phyloP scores from a whole-genome alignment of 1,140 invertebrate species.

The Drosophila elegans region DNA sequence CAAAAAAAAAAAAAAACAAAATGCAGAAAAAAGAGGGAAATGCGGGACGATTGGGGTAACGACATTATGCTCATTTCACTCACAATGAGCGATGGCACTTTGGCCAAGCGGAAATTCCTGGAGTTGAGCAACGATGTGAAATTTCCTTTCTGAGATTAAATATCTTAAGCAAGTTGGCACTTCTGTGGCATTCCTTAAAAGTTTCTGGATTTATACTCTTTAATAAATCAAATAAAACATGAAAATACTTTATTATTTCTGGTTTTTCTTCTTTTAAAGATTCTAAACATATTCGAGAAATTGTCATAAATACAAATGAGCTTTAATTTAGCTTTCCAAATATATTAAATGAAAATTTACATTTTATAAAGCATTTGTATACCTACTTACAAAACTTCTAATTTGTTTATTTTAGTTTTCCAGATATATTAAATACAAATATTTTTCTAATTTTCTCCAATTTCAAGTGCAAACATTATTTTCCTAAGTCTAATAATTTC shows the following conservation, averaged over 20 bases:
- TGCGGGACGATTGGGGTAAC: conserved; percentile 20
- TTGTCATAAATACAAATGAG: no score
- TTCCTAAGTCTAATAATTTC: conserved; percentile 11
- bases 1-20: conserved; percentile 10
- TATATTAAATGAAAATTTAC: no score
- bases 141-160: conserved; percentile 28
- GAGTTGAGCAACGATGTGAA: conserved; percentile 14
- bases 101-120: conserved; percentile 32
- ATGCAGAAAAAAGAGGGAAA: neutral
- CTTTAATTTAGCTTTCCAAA: no score
- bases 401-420: no score
- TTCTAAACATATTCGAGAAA: no score
- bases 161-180: conserved; percentile 15
- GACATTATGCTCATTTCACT: conserved; percentile 45
- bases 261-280: no score
- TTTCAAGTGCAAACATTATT: neutral
- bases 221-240: neutral
- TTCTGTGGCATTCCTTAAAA: conserved; percentile 4
- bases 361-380: no score
- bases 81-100: conserved; percentile 50
- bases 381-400: no score
- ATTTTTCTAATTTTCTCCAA: neutral
- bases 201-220: neutral
- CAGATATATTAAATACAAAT: neutral
- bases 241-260: no score